Conservation (phyloP, 2,888 invertebrate genomes). For the Toxonevra muliebris region DNA sequence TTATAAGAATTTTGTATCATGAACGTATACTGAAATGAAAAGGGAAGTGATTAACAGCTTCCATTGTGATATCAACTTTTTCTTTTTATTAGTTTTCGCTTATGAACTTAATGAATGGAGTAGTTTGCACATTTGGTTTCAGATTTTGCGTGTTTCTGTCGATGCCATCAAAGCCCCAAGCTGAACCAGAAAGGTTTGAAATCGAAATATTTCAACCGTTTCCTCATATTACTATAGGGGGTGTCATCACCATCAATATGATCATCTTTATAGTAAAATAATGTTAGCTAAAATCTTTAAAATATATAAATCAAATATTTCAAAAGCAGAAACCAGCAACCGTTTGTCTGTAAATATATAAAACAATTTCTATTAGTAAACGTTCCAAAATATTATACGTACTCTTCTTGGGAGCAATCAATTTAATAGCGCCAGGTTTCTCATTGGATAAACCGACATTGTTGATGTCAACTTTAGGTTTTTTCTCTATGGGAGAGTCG, state of each 20-base stretch:
- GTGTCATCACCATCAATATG: no score
- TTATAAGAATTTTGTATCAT: no score
- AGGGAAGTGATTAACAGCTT: neutral
- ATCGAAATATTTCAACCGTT: neutral
- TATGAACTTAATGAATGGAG: neutral
- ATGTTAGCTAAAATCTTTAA: no score
- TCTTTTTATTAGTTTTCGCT: neutral
- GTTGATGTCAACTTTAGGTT: slow-evolving; percentile 71
- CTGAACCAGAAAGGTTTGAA: slow-evolving; percentile 15
- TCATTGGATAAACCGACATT: slow-evolving; percentile 67
- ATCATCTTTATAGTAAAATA: no score
- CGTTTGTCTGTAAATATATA: slow-evolving; percentile 34
- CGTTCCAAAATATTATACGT: slow-evolving; percentile 69
- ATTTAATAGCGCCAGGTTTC: slow-evolving; percentile 83
- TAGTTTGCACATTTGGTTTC: neutral
- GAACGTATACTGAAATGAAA: no score
- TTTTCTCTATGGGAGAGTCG: slow-evolving; percentile 76
- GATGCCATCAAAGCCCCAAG: neutral
- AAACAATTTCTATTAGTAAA: slow-evolving; percentile 22
- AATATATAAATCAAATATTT: neutral
- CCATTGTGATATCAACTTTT: neutral
- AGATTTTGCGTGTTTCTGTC: neutral
- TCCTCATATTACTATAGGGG: no score
- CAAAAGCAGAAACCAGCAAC: slow-evolving; percentile 50
- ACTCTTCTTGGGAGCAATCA: slow-evolving; percentile 91